A percentile compares a stretch with the other conserved stretches of the same genome.
These are phyloP conservation scores for Anarsia innoxiella DNA, from an alignment of 2,888 invertebrate genomes.

Conservation along the genomic window DNA sequence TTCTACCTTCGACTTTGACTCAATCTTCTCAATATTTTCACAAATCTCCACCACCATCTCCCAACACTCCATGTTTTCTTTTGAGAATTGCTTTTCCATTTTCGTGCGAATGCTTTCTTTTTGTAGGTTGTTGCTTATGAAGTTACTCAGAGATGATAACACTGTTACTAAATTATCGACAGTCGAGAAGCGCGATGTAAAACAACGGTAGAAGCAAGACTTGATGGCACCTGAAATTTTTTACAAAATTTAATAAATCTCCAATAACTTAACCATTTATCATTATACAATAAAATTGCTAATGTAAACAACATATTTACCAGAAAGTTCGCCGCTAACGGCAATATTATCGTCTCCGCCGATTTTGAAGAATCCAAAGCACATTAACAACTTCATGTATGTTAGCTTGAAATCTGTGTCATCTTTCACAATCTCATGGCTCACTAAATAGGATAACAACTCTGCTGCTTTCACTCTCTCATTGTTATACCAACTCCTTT, in stretches of 20 bases:
- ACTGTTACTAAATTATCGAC: constrained; percentile 77
- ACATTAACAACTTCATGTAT: constrained; percentile 79
- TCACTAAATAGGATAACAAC: constrained; percentile 63
- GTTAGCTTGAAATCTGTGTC: constrained; percentile 80
- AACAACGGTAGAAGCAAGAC: constrained; percentile 80
- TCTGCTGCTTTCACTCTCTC: constrained; percentile 81
- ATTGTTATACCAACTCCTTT: constrained; percentile 79
- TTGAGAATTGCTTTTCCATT: constrained; percentile 74
- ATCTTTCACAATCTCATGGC: constrained; percentile 65
- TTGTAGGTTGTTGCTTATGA: constrained; percentile 71
- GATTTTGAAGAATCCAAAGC: constrained; percentile 78
- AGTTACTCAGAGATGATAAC: constrained; percentile 73
- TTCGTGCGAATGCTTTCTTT: constrained; percentile 65
- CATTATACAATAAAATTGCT: too few species aligned
- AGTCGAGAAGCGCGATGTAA: constrained; percentile 80
- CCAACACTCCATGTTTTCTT: constrained; percentile 77
- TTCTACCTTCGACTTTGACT: constrained; percentile 70
- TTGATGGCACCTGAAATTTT: constrained; percentile 76
- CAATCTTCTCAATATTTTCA: constrained; percentile 67
- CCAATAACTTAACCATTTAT: too few species aligned
- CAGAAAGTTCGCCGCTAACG: constrained; percentile 76
- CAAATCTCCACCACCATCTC: constrained; percentile 74
- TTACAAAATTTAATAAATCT: too few species aligned
- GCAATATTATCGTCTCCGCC: constrained; percentile 61
- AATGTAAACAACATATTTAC: constrained; percentile 34